These are phyloP conservation scores for Danaus chrysippus DNA, from an alignment of 2,888 invertebrate species.

Conservation along the genomic window DNA sequence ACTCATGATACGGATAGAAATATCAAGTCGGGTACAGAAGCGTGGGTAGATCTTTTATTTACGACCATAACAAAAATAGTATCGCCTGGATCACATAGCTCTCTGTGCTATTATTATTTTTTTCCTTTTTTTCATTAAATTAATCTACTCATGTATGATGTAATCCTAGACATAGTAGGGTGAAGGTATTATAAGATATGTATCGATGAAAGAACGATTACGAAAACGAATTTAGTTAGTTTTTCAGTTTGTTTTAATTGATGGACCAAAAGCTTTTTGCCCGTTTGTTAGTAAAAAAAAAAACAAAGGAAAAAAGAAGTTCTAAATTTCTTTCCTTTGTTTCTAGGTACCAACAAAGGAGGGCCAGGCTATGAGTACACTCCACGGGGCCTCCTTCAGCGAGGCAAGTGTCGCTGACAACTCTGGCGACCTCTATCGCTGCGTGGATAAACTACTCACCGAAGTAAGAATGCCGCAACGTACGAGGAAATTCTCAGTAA, in stretches of 20 bases:
- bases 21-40: background rate
- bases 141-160: background rate
- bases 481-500: constrained; percentile 86
- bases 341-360: constrained; percentile 84
- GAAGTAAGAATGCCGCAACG: constrained; percentile 83
- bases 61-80: constrained; percentile 1
- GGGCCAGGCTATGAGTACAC: constrained; percentile 82
- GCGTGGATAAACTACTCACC: constrained; percentile 83
- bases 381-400: constrained; percentile 85
- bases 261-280: background rate
- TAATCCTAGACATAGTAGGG: background rate
- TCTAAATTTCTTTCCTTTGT: constrained; percentile 23
- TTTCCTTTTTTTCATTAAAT: background rate
- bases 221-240: background rate
- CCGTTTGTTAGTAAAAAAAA: background rate
- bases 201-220: background rate
- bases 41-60: background rate
- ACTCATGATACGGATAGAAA: background rate
- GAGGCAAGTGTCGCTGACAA: constrained; percentile 91
- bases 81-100: background rate
- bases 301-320: background rate
- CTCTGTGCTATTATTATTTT: background rate
- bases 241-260: background rate
- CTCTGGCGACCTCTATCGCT: constrained; percentile 84
- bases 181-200: background rate